Base-by-base conservation (phyloP, 1,140 invertebrate genomes). In the Drosophila elegans region DNA sequence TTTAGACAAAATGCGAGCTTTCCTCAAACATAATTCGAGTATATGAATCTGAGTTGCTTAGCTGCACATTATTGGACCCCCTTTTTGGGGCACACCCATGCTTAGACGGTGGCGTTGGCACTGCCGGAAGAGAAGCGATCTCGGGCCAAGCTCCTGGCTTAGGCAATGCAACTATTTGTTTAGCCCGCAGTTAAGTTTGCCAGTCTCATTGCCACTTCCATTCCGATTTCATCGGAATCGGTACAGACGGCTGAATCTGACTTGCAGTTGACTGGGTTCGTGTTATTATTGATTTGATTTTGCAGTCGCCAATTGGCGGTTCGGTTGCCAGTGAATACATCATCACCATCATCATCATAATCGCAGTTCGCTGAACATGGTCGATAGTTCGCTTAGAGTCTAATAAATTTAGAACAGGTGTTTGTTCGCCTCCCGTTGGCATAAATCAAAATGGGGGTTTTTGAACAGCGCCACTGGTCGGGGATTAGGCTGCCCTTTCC, bases 401-500 rank as follows among this genome's bases (percentile, higher is more conserved):
- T 67, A 85, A 72, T 69, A 74, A 78, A 85, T 78, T 72, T 67
- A 10, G 44, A 67, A 62, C 74, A 86, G 83, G 68, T 78, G 80
- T 67, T 63, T 64, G 67, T 12, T 13, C 29, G n/a, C 2, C 38
- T 45, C n/a, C 39, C 44, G 9, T 2, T 39, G 39, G 55, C 83
- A 88, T 86, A 86, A 88, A 86, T 86, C 84, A 83, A 83, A 73
- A 72, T 67, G 72, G 57, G 67, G 54, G 63, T 51, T 83, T 68
- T 79, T 69, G 68, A 79, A 61, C 59, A 68, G 51, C 54, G 52
- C 62, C 27, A 38, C 49, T 56, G 57, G 64, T 42, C 44, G 66
- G 68, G 67, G 51, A 74, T 60, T 82, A 62, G 52, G 54, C 44
- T 9, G 48, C n/a, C 46, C 12, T 12, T 38, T 5, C 42, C 41